phyloP scores from a whole-genome alignment of 2,797 vertebrate genomes.

The Borostomias antarcticus region DNA sequence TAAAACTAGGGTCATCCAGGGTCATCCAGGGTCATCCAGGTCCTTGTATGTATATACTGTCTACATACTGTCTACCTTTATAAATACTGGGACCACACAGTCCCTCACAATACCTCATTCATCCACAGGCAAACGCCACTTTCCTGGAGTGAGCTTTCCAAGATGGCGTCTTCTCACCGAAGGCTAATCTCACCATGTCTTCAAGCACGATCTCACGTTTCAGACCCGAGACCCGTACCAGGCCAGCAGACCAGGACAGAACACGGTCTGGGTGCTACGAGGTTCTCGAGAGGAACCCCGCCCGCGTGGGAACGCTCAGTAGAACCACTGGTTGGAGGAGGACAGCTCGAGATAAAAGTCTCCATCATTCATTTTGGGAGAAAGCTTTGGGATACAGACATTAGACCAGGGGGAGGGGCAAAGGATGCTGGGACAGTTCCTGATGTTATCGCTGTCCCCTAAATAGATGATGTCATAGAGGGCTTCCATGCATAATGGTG shows the following conservation, averaged over 20 bases:
- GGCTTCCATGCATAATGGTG: slow-evolving; percentile 48
- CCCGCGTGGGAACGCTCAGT: not conserved
- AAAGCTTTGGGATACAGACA: slow-evolving; percentile 6
- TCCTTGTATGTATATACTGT: slow-evolving; percentile 31
- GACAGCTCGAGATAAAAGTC: not conserved
- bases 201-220: not conserved
- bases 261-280: not conserved
- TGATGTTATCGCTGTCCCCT: slow-evolving; percentile 12
- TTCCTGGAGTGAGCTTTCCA: not conserved
- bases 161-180: not conserved
- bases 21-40: slow-evolving; percentile 23
- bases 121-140: slow-evolving; percentile 59
- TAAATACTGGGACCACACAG: slow-evolving; percentile 47
- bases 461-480: slow-evolving; percentile 26
- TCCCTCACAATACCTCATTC: slow-evolving; percentile 52
- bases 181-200: not conserved
- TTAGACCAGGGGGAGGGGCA: not conserved
- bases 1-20: slow-evolving; percentile 71
- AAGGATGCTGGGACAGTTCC: slow-evolving; percentile 1
- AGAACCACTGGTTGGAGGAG: no score
- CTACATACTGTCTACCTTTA: no score
- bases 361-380: not conserved
- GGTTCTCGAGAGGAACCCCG: not conserved
- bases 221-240: not conserved
- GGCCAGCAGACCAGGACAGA: not conserved